Conservation (phyloP, 2,888 invertebrate species). For the Drosophila bunnanda region DNA sequence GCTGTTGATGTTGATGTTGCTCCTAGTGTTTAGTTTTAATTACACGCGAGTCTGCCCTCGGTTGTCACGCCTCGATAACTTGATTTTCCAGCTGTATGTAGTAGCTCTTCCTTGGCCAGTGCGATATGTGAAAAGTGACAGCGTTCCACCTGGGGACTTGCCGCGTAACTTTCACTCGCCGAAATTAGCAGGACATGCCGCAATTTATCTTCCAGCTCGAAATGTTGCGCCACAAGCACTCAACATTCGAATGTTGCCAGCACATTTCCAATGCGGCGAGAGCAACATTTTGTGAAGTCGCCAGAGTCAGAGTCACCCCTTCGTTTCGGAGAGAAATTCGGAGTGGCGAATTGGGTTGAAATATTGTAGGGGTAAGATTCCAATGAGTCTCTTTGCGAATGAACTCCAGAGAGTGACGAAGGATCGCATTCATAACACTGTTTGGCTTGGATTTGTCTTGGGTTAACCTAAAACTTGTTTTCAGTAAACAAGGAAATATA, state of each 20-base stretch:
- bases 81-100: constrained; percentile 35
- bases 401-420: neutral
- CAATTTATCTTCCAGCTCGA: constrained; percentile 33
- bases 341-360: constrained; percentile 31
- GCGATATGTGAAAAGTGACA: constrained; percentile 28
- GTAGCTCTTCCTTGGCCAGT: constrained; percentile 7
- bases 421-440: neutral
- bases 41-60: constrained; percentile 71
- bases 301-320: constrained; percentile 35
- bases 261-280: constrained; percentile 28
- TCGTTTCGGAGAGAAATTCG: constrained; percentile 36
- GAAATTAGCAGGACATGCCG: constrained; percentile 27
- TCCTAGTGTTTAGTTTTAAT: constrained; percentile 74
- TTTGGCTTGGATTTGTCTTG: neutral
- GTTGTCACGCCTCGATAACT: constrained; percentile 58
- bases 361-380: constrained; percentile 11
- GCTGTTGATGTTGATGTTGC: constrained; percentile 27
- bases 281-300: constrained; percentile 23
- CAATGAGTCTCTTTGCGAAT: neutral
- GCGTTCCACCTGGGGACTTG: constrained; percentile 19
- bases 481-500: no score
- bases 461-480: neutral
- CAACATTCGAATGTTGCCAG: constrained; percentile 39
- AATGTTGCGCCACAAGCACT: constrained; percentile 16
- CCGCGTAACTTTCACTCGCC: constrained; percentile 34